Evolutionary conservation across 2,113 vertebrate genomes (phyloP).

Genomic region (Nibea coibor): DNA sequence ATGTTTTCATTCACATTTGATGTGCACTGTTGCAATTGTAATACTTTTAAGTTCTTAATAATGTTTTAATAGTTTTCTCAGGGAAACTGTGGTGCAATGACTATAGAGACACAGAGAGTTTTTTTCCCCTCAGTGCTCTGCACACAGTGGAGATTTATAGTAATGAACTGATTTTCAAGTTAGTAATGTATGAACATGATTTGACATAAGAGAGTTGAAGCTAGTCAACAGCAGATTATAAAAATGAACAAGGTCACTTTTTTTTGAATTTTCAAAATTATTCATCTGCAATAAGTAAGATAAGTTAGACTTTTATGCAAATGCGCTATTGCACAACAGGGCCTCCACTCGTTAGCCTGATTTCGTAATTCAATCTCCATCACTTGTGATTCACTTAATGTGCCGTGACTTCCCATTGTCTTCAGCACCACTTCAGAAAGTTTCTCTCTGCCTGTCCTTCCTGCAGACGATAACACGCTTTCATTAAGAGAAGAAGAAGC

Average conservation of each 20-base stretch:
- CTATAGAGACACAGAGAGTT: neutral
- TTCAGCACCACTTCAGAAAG: neutral
- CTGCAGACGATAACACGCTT: neutral
- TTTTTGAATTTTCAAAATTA: neutral
- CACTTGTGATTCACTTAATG: constrained; percentile 20
- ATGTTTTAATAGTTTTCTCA: no score
- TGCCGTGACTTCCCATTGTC: neutral
- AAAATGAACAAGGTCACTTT: neutral
- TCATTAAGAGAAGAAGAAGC: neutral
- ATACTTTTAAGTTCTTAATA: no score
- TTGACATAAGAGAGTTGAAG: neutral
- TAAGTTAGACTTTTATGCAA: neutral
- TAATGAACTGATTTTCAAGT: neutral
- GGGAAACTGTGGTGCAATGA: no score
- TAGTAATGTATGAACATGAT: neutral
- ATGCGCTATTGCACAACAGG: neutral
- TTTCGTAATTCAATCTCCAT: neutral
- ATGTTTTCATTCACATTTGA: no score
- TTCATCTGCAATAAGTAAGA: neutral
- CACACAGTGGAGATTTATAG: neutral
- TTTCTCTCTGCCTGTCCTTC: constrained; percentile 19
- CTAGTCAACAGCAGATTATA: neutral
- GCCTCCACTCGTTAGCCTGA: neutral
- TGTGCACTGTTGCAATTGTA: no score
- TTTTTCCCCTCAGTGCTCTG: neutral